A percentile compares a stretch with the other conserved stretches of the same genome.
phyloP scores from a whole-genome alignment of 92 coral and sea anemone species.

The Meandrina meandrites region DNA sequence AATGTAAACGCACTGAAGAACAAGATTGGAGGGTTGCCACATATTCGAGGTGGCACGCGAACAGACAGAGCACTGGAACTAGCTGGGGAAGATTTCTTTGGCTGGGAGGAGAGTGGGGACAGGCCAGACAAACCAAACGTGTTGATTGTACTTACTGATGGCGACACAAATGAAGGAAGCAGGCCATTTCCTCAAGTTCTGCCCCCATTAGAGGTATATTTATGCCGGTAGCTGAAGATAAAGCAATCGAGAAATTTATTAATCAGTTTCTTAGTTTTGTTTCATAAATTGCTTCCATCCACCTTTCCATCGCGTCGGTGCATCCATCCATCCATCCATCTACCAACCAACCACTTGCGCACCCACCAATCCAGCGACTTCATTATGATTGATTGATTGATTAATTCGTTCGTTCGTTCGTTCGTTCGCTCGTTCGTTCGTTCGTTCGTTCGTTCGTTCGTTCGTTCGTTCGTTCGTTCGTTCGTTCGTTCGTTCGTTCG shows the following conservation, averaged over 20 bases:
- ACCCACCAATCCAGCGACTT: background rate
- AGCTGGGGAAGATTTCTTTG: background rate
- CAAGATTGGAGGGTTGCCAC: background rate
- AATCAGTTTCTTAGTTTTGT: no score
- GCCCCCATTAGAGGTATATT: background rate
- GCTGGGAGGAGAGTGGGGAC: background rate
- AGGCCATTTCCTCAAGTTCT: background rate
- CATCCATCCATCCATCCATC: background rate
- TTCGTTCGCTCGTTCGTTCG: background rate
- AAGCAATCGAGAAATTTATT: no score
- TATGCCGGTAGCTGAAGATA: background rate
- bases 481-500: background rate
- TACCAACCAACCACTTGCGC: background rate
- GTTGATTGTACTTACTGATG: background rate
- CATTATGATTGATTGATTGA: no score
- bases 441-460: background rate
- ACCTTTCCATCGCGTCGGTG: background rate
- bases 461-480: background rate
- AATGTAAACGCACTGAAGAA: background rate
- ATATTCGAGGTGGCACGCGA: background rate
- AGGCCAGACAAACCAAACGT: background rate
- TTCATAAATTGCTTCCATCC: no score
- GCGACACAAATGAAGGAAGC: background rate
- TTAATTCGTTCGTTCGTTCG: background rate
- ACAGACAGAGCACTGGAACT: background rate